Evolutionary conservation across 2,797 vertebrate genomes (phyloP), one percentile per base, ranked within the genome.

Genomic region (Anableps anableps): DNA sequence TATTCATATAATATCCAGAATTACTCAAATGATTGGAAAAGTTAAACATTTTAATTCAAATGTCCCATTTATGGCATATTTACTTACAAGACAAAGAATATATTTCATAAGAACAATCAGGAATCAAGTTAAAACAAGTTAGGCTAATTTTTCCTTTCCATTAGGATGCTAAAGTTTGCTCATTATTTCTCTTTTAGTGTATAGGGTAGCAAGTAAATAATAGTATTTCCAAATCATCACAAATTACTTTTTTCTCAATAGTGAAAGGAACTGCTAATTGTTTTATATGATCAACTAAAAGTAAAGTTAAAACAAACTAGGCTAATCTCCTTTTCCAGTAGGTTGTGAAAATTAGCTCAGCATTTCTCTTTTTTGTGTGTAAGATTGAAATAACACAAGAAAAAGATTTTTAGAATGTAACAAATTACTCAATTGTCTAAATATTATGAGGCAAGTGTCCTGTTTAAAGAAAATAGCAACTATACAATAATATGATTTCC

Each of bases 71-170:
- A 29, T 16, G 29, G 55, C 4, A 7, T 16, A 60, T 29, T 60
- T 14, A 1, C n/a, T 2, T 60, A 16, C n/a, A 60, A 60, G n/a
- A 60, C 4, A 60, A 60, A 16, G 5, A 60, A 60, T 60, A 16
- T 31, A 31, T 60, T 31, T 60, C 38, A 68, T 58, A 31, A 13
- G 31, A 66, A 47, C 16, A 64, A 23, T 6, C 43, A 71, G 45
- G 2, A 75, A 31, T 76, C 13, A 53, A 72, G 34, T 8, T 72
- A 66, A 43, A 60, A 77, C 50, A 85, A 8, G 55, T 48, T 78
- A 82, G 64, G 74, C 79, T 83, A 76, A 79, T 79, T 21, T 60
- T 62, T 34, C 36, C 5, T 68, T 84, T 71, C 8, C 34, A 38
- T 6, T 60, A 60, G 13, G n/a, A 23, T 66, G 34, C 34, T 38